Evolutionary conservation across 2,113 vertebrate genomes (phyloP), one percentile per base, ranked within the genome.

Genomic region (Perca flavescens): DNA sequence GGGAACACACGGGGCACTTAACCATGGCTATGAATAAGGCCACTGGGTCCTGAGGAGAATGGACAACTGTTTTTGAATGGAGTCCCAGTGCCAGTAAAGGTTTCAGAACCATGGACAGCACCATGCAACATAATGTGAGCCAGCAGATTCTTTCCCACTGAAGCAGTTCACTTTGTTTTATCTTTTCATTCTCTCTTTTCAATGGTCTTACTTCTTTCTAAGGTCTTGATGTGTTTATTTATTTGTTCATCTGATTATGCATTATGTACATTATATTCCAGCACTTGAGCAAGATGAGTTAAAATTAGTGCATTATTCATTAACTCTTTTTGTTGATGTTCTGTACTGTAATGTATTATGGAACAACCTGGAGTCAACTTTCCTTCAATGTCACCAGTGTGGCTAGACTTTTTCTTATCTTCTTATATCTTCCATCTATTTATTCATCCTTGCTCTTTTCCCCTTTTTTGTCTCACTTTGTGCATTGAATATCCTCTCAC

Each of bases 51-150:
- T 52, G 71, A 65, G 47, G 19, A 60, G 54, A 76, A 54, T 34
- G 36, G 52, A 78, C 67, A 71, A 40, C 63, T 60, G 34, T 46
- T 43, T 68, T 25, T 77, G 62, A 81, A 62, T 62, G 12, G 54
- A 67, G 72, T n/a, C 10, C 3, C 70, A 52, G 60, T 40, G 40
- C 28, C 16, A 31, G 40, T 19, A 22, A 53, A 54, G 66, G 65
- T 74, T 91, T 91, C 86, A 93, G 91, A 73, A 92, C 87, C 89
- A 88, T 0, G 89, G 86, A 89, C 85, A 94, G 92, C 88, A 17
- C 62, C 62, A 21, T 0, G 34, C 34, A n/a, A 1, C 25, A 0
- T 19, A 54, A 36, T n/a, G 14, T 21, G 21, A 69, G 12, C 19
- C 34, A 28, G 60, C 66, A 36, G n/a, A 60, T 50, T n/a, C 12